Conservation (phyloP, 1,140 invertebrate species). For the Calephelis virginiensis region DNA sequence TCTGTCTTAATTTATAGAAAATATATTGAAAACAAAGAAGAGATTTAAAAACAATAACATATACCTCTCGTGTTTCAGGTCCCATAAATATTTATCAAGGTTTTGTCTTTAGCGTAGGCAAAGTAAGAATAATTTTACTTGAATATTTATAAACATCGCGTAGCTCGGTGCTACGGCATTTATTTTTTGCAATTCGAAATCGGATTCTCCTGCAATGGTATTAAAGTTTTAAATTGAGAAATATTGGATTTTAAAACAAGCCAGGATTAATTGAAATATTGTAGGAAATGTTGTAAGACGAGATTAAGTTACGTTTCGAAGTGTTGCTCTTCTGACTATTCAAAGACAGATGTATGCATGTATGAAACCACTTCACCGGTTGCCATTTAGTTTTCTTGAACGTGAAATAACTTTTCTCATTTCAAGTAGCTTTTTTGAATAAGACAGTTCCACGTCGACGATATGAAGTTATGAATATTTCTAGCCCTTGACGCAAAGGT, state of each 20-base stretch:
- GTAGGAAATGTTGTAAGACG: slow-evolving; percentile 5
- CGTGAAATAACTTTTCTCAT: too few relatives aligned
- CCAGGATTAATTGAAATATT: slow-evolving; percentile 8
- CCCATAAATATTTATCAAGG: slow-evolving; percentile 13
- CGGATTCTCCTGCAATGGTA: neutral
- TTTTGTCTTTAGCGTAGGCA: slow-evolving; percentile 11
- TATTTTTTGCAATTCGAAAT: neutral
- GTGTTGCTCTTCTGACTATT: slow-evolving; percentile 14
- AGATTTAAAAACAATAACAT: neutral
- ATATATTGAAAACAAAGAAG: neutral
- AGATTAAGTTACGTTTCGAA: slow-evolving; percentile 6
- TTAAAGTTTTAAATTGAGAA: slow-evolving; percentile 7
- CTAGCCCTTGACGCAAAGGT: too few relatives aligned
- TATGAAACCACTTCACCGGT: neutral
- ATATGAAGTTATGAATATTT: too few relatives aligned
- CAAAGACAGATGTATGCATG: neutral
- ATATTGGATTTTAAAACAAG: slow-evolving; percentile 5
- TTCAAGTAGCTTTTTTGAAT: neutral
- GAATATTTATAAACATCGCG: slow-evolving; percentile 15
- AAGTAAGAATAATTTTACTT: slow-evolving; percentile 9
- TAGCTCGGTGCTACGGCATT: slow-evolving; percentile 9
- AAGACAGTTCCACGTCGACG: too few relatives aligned
- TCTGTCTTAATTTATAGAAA: too few relatives aligned
- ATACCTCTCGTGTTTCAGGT: neutral
- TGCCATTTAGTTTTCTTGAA: neutral